Conservation (phyloP, 2,113 vertebrate species). For the Gallinago jamesoni region DNA sequence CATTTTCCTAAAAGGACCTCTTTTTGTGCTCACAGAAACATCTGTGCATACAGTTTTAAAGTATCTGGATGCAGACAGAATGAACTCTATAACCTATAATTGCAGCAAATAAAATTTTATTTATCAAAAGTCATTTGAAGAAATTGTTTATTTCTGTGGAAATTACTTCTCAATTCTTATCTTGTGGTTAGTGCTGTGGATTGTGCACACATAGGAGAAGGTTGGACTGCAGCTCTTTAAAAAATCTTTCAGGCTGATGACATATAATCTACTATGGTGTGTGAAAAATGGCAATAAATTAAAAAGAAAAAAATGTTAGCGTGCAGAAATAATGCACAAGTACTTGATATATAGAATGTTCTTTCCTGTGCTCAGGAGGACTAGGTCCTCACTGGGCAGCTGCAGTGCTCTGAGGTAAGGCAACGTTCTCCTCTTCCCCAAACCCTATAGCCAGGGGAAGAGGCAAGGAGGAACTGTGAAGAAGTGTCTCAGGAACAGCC, state of each 20-base stretch:
- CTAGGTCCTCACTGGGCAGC: fast-evolving
- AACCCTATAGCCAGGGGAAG: not conserved
- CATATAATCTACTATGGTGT: not conserved
- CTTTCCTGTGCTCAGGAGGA: not conserved
- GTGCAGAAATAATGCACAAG: not conserved
- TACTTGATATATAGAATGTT: not conserved
- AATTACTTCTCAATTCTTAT: not conserved
- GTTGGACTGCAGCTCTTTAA: not conserved
- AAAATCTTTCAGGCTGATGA: not conserved
- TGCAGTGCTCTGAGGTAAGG: not conserved
- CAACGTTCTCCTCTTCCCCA: not conserved
- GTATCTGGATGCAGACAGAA: not conserved
- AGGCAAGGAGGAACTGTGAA: not conserved
- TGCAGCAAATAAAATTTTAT: not conserved
- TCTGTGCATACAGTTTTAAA: not conserved
- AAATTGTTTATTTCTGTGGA: not conserved
- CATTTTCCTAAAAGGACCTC: not conserved
- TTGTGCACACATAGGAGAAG: not conserved
- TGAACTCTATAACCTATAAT: not conserved
- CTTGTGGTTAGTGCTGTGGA: not conserved
- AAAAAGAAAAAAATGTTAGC: not conserved
- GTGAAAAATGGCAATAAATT: not conserved
- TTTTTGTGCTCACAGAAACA: not conserved
- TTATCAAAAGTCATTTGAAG: not conserved
- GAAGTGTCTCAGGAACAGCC: not conserved